phyloP scores from a whole-genome alignment of 1,140 invertebrate genomes.

The Armadillidium nasatum region DNA sequence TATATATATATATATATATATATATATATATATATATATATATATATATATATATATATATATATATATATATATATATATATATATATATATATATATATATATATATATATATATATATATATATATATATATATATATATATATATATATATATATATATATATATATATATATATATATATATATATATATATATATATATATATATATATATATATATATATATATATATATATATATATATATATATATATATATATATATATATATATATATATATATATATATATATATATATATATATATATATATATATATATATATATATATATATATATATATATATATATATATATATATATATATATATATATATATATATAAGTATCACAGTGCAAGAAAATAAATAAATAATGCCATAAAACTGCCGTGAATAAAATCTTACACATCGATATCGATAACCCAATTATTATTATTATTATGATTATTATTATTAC shows the following conservation, averaged over 20 bases:
- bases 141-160: too few species aligned
- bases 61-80: constrained; percentile 21
- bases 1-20: too few species aligned
- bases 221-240: background rate
- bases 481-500: too few species aligned
- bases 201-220: background rate
- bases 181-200: too few species aligned
- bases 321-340: background rate
- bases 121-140: background rate
- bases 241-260: background rate
- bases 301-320: background rate
- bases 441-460: too few species aligned
- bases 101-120: constrained; percentile 18
- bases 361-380: background rate
- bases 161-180: too few species aligned
- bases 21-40: too few species aligned
- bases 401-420: background rate
- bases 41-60: too few species aligned
- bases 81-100: constrained; percentile 21
- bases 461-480: too few species aligned
- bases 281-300: background rate
- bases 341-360: background rate
- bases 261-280: background rate
- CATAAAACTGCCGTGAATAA: too few species aligned
- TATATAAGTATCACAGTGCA: background rate